Evolutionary conservation across 2,797 vertebrate species (phyloP).

Genomic region (Chiloscyllium punctatum): DNA sequence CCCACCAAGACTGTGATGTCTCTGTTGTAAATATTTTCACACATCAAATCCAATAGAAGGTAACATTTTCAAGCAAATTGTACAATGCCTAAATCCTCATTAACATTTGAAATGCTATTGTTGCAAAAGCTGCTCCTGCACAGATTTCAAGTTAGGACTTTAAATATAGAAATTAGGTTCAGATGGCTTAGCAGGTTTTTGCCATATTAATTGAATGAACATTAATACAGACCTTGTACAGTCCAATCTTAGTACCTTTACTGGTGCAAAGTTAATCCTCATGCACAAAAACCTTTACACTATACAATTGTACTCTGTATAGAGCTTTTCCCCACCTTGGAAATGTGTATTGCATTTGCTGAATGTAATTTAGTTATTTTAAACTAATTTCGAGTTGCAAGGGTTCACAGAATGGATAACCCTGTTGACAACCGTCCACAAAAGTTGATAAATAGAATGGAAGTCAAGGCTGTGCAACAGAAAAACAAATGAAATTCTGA

Average conservation of each 20-base stretch:
- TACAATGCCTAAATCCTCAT: not conserved
- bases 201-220: not conserved
- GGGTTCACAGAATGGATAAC: not conserved
- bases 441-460: not conserved
- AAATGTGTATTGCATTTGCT: not conserved
- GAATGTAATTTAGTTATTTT: not conserved
- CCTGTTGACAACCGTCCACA: not conserved
- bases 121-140: not conserved
- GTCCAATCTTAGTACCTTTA: not conserved
- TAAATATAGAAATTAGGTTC: not conserved
- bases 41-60: not conserved
- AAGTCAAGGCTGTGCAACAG: not conserved
- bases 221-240: not conserved
- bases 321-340: not conserved
- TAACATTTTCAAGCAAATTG: not conserved
- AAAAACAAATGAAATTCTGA: not conserved
- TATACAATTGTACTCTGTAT: not conserved
- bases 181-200: not conserved
- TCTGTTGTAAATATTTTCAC: not conserved
- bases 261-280: not conserved
- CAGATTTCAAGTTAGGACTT: not conserved
- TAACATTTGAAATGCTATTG: not conserved
- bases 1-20: too few species aligned
- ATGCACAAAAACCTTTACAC: not conserved
- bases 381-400: not conserved